Conservation (phyloP, 2,888 invertebrate species). For the Bursaphelenchus okinawaensis region DNA sequence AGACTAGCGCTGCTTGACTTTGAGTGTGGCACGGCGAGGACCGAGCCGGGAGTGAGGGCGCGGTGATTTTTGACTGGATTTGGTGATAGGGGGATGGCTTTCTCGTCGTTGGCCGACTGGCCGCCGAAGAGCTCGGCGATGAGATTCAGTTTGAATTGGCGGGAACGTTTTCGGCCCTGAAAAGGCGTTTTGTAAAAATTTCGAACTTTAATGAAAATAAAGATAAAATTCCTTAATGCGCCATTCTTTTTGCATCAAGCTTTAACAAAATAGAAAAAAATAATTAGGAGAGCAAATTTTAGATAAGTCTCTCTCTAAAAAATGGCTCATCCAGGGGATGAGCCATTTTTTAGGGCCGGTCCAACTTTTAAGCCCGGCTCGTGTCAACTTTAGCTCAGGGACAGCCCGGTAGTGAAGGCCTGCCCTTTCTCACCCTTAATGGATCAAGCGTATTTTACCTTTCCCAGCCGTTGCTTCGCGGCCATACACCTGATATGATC, state of each 20-base stretch:
- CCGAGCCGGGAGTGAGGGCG: neutral
- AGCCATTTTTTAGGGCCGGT: no score
- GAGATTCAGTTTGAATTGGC: conserved; percentile 92
- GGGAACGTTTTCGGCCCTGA: conserved; percentile 77
- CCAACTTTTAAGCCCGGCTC: no score
- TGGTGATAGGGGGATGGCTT: neutral
- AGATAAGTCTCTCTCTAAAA: no score
- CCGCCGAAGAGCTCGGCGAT: conserved; percentile 80
- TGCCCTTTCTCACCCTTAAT: no score
- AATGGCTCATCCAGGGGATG: no score
- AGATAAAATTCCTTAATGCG: neutral
- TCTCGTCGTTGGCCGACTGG: neutral
- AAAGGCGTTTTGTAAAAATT: conserved; percentile 2
- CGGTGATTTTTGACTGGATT: neutral
- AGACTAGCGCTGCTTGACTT: neutral
- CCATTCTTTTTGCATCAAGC: no score
- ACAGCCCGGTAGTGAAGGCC: no score
- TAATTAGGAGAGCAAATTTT: no score
- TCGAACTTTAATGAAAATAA: neutral
- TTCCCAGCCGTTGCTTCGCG: conserved; percentile 77
- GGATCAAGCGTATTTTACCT: no score
- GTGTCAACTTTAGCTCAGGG: no score
- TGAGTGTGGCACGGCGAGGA: neutral
- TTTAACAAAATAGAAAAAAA: no score
- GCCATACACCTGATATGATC: conserved; percentile 99